Evolutionary conservation across 2,797 vertebrate genomes (phyloP), one percentile per base, ranked within the genome.

Genomic region (Melanotaenia parkinsoni): DNA sequence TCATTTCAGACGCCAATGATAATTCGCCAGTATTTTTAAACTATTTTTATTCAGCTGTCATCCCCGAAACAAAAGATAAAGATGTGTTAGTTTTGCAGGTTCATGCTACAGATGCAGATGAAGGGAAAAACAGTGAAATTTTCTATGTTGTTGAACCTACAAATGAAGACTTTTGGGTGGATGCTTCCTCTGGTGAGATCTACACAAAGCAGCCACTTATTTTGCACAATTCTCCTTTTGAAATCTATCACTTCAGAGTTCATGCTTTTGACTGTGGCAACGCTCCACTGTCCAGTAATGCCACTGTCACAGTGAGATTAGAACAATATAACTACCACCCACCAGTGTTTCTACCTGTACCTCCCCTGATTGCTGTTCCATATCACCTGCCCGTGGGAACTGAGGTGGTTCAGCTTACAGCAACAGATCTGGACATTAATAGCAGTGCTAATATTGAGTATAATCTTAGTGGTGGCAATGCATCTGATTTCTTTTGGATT

Each of bases 1-100:
- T 91, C 20, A 74, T 95, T 58, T 77, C 70, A 74, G 95, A 95
- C 43, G 43, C 93, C 13, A 95, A 95, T 35, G 94, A 95, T 77
- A 95, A 95, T 10, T 56, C 30, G 16, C 95, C 95, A 1, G 63
- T 90, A 13, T 95, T 95, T 86, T 83, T 76, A 30, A 67, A 92
- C 76, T 9, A 57, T 30, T 69, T 66, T 16, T 94, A 94, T 67
- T 78, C 53, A 0, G 12, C 70, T 43, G 78, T 79, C 20, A 71
- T 95, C 26, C 79, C 91, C 32, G 94, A 95, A 88, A 91, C 88
- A 9, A 81, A 76, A 72, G 66, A 72, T 0, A 30, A 71, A 64
- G 90, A 91, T 1, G 65, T 85, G 53, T 91, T 94, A 83, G 87
- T 95, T 26, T 6, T 87, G 70, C 88, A 89, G 62, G 86, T 95